Base-by-base conservation (phyloP, 2,888 invertebrate species). In the Ormyrus nitidulus region DNA sequence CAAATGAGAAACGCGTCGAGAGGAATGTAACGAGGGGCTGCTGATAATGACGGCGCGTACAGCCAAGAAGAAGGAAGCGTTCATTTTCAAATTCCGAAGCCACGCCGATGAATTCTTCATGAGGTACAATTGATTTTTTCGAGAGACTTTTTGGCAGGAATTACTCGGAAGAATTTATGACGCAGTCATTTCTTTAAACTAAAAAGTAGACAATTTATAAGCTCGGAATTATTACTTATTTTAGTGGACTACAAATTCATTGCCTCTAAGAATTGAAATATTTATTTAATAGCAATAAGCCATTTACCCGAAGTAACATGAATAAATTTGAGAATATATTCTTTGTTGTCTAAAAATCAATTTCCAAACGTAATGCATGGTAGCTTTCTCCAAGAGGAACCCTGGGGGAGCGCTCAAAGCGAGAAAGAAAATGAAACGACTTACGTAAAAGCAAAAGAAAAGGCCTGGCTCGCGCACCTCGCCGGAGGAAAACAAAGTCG, bases 1-100 rank as follows among this genome's bases (percentile, higher is more conserved):
- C 53, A 61, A 69, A 76, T 34, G 46, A 76, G 68, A 44, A 68
- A 11, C 11, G 13, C 44, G 58, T 7, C 53, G 48, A 34, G 6
- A 46, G 51, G 62, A 61, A 68, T 68, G 65, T 58, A 49, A 56
- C 56, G 49, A 64, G 65, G 54, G 58, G 49, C 53, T 53, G 46
- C 44, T 46, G 62, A 62, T 54, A 44, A 54, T 68, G 10, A n/a
- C 9, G 44, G 13, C 53, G 64, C 3, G 4, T 34, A 34, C 34
- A 4, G 34, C 34, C 3, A 34, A 34, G 34, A 19, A 64, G 34
- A 13, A 34, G 7, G 5, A 11, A 51, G n/a, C 8, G 34, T 66
- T 51, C 6, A 65, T 74, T 65, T 59, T 58, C 9, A 51, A 75
- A 75, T 66, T 51, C 48, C 51, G 34, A 34, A 34, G 34, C 34